Conservation (phyloP, 1,140 invertebrate species). For the Bombyx mori region DNA sequence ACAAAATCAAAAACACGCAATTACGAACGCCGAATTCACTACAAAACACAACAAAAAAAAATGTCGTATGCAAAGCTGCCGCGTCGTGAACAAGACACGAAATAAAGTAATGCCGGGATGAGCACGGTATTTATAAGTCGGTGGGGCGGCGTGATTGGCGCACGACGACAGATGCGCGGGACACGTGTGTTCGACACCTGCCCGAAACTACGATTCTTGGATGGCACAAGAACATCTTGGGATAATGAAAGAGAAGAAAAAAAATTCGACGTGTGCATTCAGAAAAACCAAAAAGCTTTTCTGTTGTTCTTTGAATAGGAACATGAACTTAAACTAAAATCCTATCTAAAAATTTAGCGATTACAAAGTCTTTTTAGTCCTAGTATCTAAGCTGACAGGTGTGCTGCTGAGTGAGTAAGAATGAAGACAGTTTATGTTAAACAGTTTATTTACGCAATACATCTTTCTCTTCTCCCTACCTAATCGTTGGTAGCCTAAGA, state of each 20-base stretch:
- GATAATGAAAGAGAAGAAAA: not conserved
- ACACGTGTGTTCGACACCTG: conserved; percentile 15
- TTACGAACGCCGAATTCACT: conserved; percentile 2
- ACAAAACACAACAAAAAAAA: not conserved
- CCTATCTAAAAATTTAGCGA: too few relatives aligned
- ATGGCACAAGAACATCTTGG: too few relatives aligned
- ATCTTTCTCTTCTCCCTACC: too few relatives aligned
- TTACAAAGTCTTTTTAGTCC: too few relatives aligned
- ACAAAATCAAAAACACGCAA: not conserved
- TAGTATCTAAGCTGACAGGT: too few relatives aligned
- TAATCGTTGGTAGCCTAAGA: too few relatives aligned
- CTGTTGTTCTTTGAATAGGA: too few relatives aligned
- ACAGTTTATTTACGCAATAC: too few relatives aligned
- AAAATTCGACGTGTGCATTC: not conserved
- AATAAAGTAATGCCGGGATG: not conserved
- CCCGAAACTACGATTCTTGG: conserved; percentile 8
- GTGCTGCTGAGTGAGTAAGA: too few relatives aligned
- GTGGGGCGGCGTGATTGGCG: conserved; percentile 14
- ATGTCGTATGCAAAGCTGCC: not conserved
- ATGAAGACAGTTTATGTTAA: too few relatives aligned
- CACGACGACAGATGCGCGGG: conserved; percentile 13
- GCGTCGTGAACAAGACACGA: conserved; percentile 1
- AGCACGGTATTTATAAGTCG: conserved; percentile 14
- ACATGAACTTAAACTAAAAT: too few relatives aligned
- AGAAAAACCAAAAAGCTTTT: too few relatives aligned